Evolutionary conservation across 2,888 invertebrate genomes (phyloP).

Genomic region (Argynnis bischoffii): DNA sequence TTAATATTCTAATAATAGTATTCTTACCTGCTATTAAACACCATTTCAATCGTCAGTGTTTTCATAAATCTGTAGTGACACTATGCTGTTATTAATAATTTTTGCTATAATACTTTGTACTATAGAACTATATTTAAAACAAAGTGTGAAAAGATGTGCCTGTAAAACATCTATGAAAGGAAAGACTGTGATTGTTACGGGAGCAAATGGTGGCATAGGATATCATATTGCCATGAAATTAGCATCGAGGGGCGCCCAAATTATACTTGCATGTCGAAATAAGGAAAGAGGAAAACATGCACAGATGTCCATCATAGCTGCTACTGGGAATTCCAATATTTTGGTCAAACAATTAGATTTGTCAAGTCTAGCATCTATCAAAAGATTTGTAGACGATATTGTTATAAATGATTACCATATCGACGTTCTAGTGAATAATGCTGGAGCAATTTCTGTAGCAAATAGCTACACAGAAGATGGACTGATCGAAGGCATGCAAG

Average conservation of each 20-base stretch:
- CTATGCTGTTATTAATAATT: conserved; percentile 68
- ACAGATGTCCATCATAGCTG: conserved; percentile 40
- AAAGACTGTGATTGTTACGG: conserved; percentile 44
- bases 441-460: conserved; percentile 50
- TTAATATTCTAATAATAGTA: no score
- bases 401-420: conserved; percentile 51
- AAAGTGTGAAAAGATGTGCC: conserved; percentile 24
- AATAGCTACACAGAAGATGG: conserved; percentile 76
- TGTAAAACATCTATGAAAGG: conserved; percentile 31
- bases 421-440: conserved; percentile 72
- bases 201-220: conserved; percentile 55
- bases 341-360: conserved; percentile 47
- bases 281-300: conserved; percentile 47
- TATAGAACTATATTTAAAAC: conserved; percentile 20
- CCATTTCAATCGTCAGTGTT: no score
- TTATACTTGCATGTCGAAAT: conserved; percentile 58
- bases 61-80: conserved; percentile 67
- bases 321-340: conserved; percentile 43
- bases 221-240: conserved; percentile 57
- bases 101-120: no score
- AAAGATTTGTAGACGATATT: conserved; percentile 71
- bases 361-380: conserved; percentile 51
- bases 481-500: conserved; percentile 80
- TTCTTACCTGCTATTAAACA: no score
- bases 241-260: conserved; percentile 52